These are phyloP conservation scores for Siniperca undulata DNA, from an alignment of 2,797 vertebrate species.

Conservation along the genomic window DNA sequence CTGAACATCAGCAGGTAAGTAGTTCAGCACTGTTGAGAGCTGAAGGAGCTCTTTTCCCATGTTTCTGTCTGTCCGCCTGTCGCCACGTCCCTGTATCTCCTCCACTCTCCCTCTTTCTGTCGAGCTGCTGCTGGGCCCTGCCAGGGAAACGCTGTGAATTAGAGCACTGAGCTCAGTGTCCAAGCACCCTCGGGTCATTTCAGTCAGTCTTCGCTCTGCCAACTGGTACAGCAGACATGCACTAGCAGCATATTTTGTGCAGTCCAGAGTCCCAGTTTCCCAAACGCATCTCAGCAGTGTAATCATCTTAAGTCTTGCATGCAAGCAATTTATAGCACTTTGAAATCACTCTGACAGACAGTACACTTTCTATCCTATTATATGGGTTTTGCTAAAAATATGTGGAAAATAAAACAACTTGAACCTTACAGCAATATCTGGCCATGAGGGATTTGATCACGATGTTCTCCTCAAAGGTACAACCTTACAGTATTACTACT, in stretches of 20 bases:
- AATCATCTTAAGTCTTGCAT: slow-evolving; percentile 46
- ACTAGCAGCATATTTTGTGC: slow-evolving; percentile 73
- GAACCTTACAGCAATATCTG: slow-evolving; percentile 4
- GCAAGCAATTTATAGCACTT: slow-evolving; percentile 22
- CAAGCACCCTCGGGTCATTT: slow-evolving; percentile 78
- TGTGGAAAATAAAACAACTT: not conserved
- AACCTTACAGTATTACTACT: not conserved
- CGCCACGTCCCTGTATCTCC: slow-evolving; percentile 30
- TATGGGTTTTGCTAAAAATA: slow-evolving; percentile 22
- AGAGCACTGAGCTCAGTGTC: slow-evolving; percentile 71
- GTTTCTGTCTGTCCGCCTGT: slow-evolving; percentile 7
- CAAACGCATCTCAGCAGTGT: slow-evolving; percentile 38
- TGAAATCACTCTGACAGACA: slow-evolving; percentile 19
- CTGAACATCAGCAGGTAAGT: slow-evolving; percentile 52
- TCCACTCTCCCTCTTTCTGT: slow-evolving; percentile 37
- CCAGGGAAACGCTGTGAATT: slow-evolving; percentile 73
- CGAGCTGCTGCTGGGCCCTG: slow-evolving; percentile 62
- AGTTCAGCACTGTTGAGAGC: slow-evolving; percentile 53
- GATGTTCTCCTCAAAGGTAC: not conserved
- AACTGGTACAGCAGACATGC: slow-evolving; percentile 75
- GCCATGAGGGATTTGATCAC: not conserved
- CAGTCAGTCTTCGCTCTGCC: slow-evolving; percentile 69
- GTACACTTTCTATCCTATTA: not conserved
- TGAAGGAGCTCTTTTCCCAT: slow-evolving; percentile 18
- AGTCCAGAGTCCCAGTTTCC: slow-evolving; percentile 65